phyloP scores from a whole-genome alignment of 1,140 invertebrate species.

The Lycorma delicatula region DNA sequence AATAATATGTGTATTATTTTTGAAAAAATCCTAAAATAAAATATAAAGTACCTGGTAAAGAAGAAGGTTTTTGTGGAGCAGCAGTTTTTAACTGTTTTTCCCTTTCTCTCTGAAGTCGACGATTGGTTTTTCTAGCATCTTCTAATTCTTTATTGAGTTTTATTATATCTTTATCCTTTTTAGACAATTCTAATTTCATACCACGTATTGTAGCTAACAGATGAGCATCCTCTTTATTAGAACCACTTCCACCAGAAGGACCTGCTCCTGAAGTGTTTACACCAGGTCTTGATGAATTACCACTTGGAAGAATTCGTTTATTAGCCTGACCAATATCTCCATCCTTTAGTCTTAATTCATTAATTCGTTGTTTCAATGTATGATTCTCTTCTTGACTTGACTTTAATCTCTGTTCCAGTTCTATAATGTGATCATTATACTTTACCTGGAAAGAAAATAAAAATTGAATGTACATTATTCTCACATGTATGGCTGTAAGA shows the following conservation, averaged over 20 bases:
- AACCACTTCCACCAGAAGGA: no score
- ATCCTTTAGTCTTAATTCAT: neutral
- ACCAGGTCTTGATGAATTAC: no score
- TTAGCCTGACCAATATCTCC: no score
- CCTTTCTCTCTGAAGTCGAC: conserved; percentile 61
- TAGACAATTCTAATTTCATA: conserved; percentile 57
- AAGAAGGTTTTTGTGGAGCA: conserved; percentile 5
- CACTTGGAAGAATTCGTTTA: no score
- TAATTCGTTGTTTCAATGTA: conserved; percentile 6
- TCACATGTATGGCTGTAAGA: no score
- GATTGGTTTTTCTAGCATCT: conserved; percentile 61
- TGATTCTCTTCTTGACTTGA: conserved; percentile 29
- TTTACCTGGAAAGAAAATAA: conserved; percentile 39
- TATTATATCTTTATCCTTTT: conserved; percentile 58
- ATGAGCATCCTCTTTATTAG: conserved; percentile 58
- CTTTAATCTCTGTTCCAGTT: conserved; percentile 54
- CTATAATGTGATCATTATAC: conserved; percentile 61
- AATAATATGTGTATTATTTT: no score
- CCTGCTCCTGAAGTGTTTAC: no score
- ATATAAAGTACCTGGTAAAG: neutral
- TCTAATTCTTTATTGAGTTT: conserved; percentile 63
- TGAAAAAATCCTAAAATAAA: no score
- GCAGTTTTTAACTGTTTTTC: conserved; percentile 42
- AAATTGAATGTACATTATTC: neutral
- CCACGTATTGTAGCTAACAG: conserved; percentile 67